Conservation (phyloP, 1,140 invertebrate species). For the Latrodectus geometricus region DNA sequence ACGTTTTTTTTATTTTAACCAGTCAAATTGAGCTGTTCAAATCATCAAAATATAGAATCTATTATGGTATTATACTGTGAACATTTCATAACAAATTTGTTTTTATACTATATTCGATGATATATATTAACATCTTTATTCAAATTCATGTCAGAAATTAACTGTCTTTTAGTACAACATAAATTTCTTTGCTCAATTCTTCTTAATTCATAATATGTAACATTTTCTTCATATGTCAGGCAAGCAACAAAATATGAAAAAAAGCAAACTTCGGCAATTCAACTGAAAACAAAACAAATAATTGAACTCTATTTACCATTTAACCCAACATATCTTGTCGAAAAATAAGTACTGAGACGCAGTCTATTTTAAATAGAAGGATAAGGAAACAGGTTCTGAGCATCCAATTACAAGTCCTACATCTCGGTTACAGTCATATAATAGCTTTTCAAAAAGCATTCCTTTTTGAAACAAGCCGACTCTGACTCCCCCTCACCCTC, state of each 20-base stretch:
- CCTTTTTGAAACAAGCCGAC: slow-evolving; percentile 27
- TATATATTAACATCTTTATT: no score
- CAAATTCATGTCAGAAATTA: no score
- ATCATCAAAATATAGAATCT: no score
- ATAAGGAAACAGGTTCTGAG: slow-evolving; percentile 21
- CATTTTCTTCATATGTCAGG: no score
- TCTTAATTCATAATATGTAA: no score
- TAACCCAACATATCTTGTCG: slow-evolving; percentile 21
- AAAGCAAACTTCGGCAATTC: not conserved
- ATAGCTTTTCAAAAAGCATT: slow-evolving; percentile 29
- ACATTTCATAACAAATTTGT: no score
- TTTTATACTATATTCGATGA: no score
- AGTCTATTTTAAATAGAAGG: slow-evolving; percentile 11
- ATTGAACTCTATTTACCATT: not conserved
- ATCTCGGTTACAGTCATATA: slow-evolving; percentile 27
- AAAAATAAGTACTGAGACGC: not conserved
- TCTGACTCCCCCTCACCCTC: not conserved
- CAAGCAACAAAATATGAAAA: slow-evolving; percentile 3
- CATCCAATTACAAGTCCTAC: slow-evolving; percentile 26
- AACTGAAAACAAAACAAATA: not conserved
- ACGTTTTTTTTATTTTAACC: no score
- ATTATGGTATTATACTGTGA: no score
- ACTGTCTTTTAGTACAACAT: no score
- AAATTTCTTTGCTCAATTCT: no score
- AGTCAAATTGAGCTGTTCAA: no score